Evolutionary conservation across 64 coral and sea anemone genomes (phyloP).

Genomic region (Anthopleura sola): DNA sequence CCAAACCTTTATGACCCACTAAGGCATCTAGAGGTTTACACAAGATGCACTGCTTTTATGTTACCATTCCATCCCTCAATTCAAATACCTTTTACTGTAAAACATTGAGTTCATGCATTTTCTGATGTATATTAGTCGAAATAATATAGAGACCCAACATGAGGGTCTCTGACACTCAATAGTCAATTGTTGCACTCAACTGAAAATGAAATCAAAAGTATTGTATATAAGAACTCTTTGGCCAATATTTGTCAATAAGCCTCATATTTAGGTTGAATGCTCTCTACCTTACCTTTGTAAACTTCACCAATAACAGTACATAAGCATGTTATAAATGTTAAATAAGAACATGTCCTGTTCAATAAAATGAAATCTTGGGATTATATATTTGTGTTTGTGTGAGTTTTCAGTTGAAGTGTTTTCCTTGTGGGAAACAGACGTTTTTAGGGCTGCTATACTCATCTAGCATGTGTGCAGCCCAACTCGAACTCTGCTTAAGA

Average conservation of each 20-base stretch:
- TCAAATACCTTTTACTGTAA: not conserved
- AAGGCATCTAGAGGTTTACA: not conserved
- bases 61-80: not conserved
- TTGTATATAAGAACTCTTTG: conserved; percentile 13
- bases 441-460: too few relatives aligned
- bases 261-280: not conserved
- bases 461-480: not conserved
- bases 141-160: not conserved
- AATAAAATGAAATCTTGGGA: conserved; percentile 6
- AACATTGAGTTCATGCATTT: not conserved
- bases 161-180: not conserved
- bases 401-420: not conserved
- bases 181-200: not conserved
- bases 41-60: conserved; percentile 23
- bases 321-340: conserved; percentile 12
- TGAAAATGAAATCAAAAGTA: not conserved
- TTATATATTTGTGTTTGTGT: not conserved
- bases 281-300: not conserved
- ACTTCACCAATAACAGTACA: not conserved
- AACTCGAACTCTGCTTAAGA: too few relatives aligned
- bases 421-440: not conserved
- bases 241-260: not conserved
- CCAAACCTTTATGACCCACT: not conserved
- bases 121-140: not conserved
- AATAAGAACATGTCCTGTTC: not conserved